phyloP scores from a whole-genome alignment of 2,797 vertebrate genomes.

The Ptychobarbus kaznakovi region DNA sequence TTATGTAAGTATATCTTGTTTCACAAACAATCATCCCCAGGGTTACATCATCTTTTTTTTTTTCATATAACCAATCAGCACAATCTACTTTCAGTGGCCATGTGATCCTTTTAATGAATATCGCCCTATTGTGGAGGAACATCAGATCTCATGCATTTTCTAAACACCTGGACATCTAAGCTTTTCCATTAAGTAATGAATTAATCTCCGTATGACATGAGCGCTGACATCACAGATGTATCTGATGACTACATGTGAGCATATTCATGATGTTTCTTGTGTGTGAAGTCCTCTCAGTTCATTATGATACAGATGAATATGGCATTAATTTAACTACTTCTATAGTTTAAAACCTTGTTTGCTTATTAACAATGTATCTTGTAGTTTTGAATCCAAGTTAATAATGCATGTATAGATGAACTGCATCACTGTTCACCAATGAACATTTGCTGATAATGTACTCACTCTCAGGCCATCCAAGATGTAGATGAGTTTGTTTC shows the following conservation, averaged over 20 bases:
- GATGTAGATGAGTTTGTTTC: background rate
- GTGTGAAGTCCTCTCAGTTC: background rate
- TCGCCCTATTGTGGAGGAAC: background rate
- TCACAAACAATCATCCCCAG: background rate
- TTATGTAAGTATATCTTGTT: background rate
- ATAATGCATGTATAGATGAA: background rate
- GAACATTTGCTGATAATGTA: background rate
- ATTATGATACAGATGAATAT: background rate
- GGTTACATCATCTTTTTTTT: background rate
- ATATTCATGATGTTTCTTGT: slow-evolving; percentile 7
- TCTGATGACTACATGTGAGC: background rate
- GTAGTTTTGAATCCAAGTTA: background rate
- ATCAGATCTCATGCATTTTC: background rate
- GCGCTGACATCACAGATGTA: background rate
- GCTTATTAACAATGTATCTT: background rate
- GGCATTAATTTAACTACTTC: background rate
- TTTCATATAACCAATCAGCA: background rate
- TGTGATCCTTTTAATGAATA: background rate
- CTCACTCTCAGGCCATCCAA: background rate
- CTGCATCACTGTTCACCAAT: background rate
- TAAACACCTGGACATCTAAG: background rate
- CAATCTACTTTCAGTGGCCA: background rate
- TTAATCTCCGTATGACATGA: background rate
- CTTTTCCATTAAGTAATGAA: background rate
- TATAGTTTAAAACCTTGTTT: background rate